These are phyloP conservation scores for Discoglossus pictus DNA, from an alignment of 2,797 vertebrate genomes.

Conservation along the genomic window DNA sequence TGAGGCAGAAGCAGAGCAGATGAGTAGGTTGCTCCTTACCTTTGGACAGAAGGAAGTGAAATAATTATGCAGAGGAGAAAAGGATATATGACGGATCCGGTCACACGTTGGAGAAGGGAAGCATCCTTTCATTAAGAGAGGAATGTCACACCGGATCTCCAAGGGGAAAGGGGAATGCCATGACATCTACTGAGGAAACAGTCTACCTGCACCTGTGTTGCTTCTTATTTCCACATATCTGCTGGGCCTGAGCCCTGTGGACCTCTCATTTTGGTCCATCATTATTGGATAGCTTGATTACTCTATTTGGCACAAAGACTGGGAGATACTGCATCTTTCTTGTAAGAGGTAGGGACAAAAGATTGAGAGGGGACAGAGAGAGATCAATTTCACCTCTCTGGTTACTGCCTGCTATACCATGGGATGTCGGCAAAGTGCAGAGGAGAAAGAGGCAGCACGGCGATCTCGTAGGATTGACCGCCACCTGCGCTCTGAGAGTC, in stretches of 20 bases:
- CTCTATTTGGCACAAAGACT: conserved; percentile 5
- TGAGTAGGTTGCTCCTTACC: conserved; percentile 53
- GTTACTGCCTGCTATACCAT: conserved; percentile 81
- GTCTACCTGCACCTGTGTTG: conserved; percentile 57
- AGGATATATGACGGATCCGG: conserved; percentile 47
- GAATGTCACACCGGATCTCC: conserved; percentile 59
- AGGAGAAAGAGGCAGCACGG: conserved; percentile 98
- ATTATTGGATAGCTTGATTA: conserved; percentile 16
- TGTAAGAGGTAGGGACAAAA: conserved; percentile 28
- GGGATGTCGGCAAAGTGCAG: conserved; percentile 99
- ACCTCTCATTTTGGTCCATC: conserved; percentile 37
- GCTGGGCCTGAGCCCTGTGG: conserved; percentile 57
- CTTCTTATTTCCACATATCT: conserved; percentile 43
- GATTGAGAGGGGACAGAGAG: conserved; percentile 41
- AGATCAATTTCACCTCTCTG: conserved; percentile 51
- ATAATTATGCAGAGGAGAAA: conserved; percentile 62
- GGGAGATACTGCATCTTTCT: conserved; percentile 1
- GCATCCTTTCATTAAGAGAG: conserved; percentile 56
- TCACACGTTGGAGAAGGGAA: conserved; percentile 56
- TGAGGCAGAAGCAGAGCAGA: conserved; percentile 44
- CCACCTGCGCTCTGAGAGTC: conserved; percentile 97
- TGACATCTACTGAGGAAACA: conserved; percentile 63
- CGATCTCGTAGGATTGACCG: conserved; percentile 96
- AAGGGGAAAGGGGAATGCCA: conserved; percentile 59
- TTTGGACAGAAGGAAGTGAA: conserved; percentile 56